Evolutionary conservation across 2,113 vertebrate genomes (phyloP).

Genomic region (Calidris pugnax): DNA sequence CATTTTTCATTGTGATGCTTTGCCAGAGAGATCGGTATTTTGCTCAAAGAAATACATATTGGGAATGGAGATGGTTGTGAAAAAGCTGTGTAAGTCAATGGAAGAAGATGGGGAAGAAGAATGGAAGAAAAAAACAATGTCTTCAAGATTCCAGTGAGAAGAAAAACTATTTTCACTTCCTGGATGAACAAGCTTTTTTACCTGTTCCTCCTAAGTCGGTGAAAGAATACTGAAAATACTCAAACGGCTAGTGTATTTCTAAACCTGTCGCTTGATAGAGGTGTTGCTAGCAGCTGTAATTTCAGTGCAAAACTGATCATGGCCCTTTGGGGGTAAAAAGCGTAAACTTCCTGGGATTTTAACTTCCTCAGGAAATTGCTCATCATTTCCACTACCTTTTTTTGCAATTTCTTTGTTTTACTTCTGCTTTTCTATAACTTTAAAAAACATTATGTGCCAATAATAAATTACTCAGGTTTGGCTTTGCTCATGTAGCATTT

Average conservation of each 20-base stretch:
- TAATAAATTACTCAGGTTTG: neutral
- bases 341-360: neutral
- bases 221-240: neutral
- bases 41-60: neutral
- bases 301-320: neutral
- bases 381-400: neutral
- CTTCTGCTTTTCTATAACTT: neutral
- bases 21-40: neutral
- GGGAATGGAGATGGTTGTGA: neutral
- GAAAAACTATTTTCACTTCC: neutral
- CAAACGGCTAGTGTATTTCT: neutral
- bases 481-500: neutral
- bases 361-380: neutral
- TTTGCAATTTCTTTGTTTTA: neutral
- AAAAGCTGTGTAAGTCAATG: neutral
- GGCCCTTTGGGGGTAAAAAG: neutral
- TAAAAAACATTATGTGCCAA: neutral
- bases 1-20: neutral
- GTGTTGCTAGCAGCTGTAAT: neutral
- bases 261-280: neutral
- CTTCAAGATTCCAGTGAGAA: neutral
- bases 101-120: neutral
- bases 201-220: neutral
- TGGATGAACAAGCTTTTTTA: neutral
- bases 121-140: neutral